Evolutionary conservation across 2,113 vertebrate species (phyloP), one percentile per base, ranked within the genome.

Genomic region (Pelecanus crispus): DNA sequence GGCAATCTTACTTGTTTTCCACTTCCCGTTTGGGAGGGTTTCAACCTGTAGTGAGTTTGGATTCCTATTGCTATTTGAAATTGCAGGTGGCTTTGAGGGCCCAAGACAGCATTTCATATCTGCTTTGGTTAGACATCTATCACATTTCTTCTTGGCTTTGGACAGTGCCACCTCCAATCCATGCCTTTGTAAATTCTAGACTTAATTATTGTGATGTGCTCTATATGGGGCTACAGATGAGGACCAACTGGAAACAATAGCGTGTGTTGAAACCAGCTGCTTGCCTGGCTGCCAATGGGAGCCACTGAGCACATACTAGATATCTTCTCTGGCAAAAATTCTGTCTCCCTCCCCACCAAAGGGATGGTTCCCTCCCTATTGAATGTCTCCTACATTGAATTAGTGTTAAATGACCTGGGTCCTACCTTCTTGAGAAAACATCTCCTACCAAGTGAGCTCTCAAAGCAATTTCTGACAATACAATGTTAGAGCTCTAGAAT

Each of bases 161-260:
- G 86, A 67, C 47, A 84, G 9, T 62, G 53, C 81, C 81, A 81
- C 79, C 73, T 95, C 73, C 50, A 73, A 66, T 83, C 74, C 89
- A 71, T 74, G 94, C 71, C 84, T 93, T 83, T 86, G 93, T 97
- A 91, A 96, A 94, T 95, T 93, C 92, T 67, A 95, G 81, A 86
- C 67, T 95, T 97, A 95, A 96, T 97, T 97, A 95, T 94, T 95
- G 71, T 96, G 93, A 97, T 97, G 87, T 90, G 94, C 94, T 91
- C 89, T 95, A 62, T 74, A 90, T 83, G 94, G 59, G 71, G 91
- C 91, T 95, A 95, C 91, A 95, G 93, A 94, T 88, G 93, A 97
- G 87, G 74, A 93, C 91, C 96, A 97, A 96, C 87, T 94, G 96
- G 95, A 97, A 96, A 97, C 93, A 97, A 95, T 77, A 95, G 84